Evolutionary conservation across 2,113 vertebrate species (phyloP).

Genomic region (Alces alces): DNA sequence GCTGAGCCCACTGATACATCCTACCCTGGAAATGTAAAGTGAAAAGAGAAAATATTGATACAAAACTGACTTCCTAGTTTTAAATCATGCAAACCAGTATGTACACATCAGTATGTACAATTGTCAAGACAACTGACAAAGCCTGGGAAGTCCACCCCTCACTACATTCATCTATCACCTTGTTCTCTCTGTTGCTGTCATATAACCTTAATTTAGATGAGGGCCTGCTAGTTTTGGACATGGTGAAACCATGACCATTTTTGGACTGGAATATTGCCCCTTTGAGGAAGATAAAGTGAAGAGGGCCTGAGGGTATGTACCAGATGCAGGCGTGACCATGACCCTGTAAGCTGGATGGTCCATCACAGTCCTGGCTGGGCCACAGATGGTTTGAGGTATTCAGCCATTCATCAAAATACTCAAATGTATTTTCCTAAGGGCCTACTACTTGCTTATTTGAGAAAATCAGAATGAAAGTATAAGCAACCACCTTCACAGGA

Average conservation of each 20-base stretch:
- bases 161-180: neutral
- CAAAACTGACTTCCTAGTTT: slow-evolving; percentile 23
- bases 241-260: neutral
- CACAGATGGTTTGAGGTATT: neutral
- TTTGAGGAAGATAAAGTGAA: neutral
- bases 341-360: neutral
- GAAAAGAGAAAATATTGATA: neutral
- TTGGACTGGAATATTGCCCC: neutral
- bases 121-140: slow-evolving; percentile 62
- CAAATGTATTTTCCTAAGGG: neutral
- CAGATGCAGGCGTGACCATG: neutral
- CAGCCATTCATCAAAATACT: neutral
- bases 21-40: neutral
- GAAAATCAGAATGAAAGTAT: neutral
- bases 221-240: neutral
- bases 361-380: neutral
- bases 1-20: neutral
- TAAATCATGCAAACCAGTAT: slow-evolving; percentile 35
- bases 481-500: neutral
- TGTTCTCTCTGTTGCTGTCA: neutral
- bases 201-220: slow-evolving; percentile 6
- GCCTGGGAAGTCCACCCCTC: neutral
- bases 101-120: neutral
- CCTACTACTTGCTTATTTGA: neutral
- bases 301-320: neutral